A percentile compares a stretch with the other conserved stretches of the same genome.
These are phyloP conservation scores for Tetrax tetrax DNA, from an alignment of 2,113 vertebrate species.

Conservation along the genomic window DNA sequence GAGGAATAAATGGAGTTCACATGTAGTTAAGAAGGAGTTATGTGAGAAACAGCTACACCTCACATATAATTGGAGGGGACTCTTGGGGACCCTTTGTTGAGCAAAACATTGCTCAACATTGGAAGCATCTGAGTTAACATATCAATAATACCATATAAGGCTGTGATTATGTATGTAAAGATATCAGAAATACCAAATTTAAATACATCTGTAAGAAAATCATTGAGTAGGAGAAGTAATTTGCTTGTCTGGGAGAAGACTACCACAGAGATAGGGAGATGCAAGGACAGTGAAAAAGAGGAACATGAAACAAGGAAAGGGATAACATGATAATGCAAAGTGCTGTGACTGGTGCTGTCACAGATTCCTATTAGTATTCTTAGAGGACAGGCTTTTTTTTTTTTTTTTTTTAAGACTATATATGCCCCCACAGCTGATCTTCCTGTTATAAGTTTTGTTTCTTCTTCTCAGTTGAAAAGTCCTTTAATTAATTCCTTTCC, in stretches of 20 bases:
- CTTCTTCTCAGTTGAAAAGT: neutral
- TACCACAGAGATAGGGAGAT: neutral
- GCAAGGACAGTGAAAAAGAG: neutral
- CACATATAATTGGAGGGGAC: neutral
- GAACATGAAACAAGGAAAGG: neutral
- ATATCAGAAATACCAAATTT: neutral
- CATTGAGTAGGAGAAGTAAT: neutral
- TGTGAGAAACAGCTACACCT: neutral
- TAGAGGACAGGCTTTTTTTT: neutral
- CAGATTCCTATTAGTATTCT: neutral
- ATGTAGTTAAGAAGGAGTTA: neutral
- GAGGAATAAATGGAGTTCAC: neutral
- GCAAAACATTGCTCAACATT: neutral
- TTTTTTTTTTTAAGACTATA: neutral
- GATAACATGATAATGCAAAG: neutral
- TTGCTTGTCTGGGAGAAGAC: neutral
- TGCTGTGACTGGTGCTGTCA: rapidly evolving
- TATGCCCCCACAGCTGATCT: neutral
- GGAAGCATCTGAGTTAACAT: neutral
- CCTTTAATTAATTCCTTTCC: neutral
- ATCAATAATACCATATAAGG: neutral
- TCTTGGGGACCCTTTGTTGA: neutral
- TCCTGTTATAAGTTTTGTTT: neutral
- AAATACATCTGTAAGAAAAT: neutral
- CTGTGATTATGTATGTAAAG: neutral